These are phyloP conservation scores for Pseudocheirus occidentalis DNA, from an alignment of 2,797 vertebrate species.

Conservation along the genomic window DNA sequence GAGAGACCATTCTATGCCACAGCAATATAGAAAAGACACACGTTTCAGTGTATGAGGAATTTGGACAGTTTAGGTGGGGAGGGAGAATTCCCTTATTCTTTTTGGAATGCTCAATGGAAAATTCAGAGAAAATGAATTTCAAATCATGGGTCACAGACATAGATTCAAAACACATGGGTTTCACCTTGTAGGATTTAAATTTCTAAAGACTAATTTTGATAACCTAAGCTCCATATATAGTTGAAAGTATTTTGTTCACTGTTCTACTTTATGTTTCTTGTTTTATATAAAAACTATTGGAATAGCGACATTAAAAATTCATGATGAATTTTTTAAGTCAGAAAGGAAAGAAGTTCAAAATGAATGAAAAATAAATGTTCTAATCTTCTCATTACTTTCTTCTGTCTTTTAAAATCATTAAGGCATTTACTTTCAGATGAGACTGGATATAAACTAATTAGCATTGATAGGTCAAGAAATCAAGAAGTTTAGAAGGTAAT, in stretches of 20 bases:
- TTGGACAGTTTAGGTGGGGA: not conserved
- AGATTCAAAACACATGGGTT: conserved; percentile 71
- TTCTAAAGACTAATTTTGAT: conserved; percentile 51
- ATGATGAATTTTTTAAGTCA: conserved; percentile 21
- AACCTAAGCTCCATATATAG: conserved; percentile 17
- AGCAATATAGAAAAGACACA: not conserved
- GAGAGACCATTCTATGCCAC: not conserved
- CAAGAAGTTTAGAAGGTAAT: not conserved
- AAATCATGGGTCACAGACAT: conserved; percentile 71
- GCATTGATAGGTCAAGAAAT: not conserved
- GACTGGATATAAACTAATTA: not conserved
- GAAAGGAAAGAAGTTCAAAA: conserved; percentile 21
- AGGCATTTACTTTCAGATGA: not conserved
- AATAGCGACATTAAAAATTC: conserved; percentile 11
- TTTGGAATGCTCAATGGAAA: conserved; percentile 70
- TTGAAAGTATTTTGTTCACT: conserved; percentile 24
- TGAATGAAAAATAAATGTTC: conserved; percentile 38
- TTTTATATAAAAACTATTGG: conserved; percentile 7
- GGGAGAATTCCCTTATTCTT: conserved; percentile 58
- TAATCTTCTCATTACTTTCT: conserved; percentile 35
- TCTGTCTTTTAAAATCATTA: conserved; percentile 31
- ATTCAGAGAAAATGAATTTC: conserved; percentile 76
- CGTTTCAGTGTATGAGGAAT: not conserved
- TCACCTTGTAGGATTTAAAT: conserved; percentile 61
- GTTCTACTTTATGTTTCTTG: not conserved